A percentile compares a stretch with the other conserved stretches of the same genome.
phyloP scores from a whole-genome alignment of 64 coral and sea anemone species.

The Orbicella faveolata region DNA sequence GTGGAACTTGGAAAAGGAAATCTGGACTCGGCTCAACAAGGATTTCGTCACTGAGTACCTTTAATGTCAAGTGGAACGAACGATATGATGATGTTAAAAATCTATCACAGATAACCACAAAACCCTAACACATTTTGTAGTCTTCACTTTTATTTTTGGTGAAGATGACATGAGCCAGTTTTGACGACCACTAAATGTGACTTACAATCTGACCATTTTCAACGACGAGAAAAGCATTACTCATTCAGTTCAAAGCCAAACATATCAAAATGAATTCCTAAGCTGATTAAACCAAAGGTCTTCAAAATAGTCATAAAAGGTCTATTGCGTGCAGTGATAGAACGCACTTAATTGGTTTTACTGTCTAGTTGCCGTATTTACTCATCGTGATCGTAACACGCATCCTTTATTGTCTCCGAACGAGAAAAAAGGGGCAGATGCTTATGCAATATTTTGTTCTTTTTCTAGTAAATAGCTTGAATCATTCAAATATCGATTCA shows the following conservation, averaged over 20 bases:
- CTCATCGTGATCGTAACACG: background rate
- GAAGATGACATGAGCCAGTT: background rate
- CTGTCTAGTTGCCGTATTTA: background rate
- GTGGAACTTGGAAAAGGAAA: background rate
- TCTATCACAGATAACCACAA: too few relatives aligned
- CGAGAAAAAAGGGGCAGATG: background rate
- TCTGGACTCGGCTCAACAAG: background rate
- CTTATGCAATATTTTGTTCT: background rate
- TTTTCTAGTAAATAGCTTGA: background rate
- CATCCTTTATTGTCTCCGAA: background rate
- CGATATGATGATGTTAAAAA: background rate
- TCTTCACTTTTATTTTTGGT: background rate
- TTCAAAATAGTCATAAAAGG: background rate
- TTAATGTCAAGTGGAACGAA: background rate
- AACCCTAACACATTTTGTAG: too few relatives aligned
- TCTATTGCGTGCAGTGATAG: background rate
- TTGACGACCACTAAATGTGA: background rate
- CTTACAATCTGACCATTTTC: background rate
- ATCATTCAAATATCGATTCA: background rate
- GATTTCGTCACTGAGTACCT: background rate
- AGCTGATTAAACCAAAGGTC: background rate
- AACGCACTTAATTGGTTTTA: background rate
- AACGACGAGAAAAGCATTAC: background rate
- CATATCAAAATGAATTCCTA: background rate
- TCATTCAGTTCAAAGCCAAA: background rate